Evolutionary conservation across 1,140 invertebrate genomes (phyloP).

Genomic region (Drosophila simulans): DNA sequence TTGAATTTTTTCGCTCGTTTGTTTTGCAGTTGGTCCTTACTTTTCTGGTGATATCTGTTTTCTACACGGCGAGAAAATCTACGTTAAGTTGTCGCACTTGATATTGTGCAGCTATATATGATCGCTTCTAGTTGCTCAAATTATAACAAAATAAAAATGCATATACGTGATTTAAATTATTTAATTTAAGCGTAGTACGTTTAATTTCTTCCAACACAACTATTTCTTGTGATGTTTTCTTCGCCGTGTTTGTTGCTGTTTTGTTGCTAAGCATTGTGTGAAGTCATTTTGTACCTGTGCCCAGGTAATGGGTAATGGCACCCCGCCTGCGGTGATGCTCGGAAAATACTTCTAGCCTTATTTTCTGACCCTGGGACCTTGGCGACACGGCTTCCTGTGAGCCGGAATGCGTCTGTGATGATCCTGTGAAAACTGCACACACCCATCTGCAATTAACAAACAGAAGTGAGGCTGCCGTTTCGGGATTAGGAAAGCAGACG

Average conservation of each 20-base stretch:
- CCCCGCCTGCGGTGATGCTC: slow-evolving; percentile 14
- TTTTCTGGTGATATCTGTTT: slow-evolving; percentile 5
- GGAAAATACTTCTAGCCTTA: slow-evolving; percentile 1
- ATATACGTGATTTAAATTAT: too few species aligned
- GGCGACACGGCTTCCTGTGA: slow-evolving; percentile 63
- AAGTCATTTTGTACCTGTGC: slow-evolving; percentile 78
- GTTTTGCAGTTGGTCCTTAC: slow-evolving; percentile 35
- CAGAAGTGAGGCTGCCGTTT: slow-evolving; percentile 79
- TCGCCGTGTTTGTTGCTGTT: slow-evolving; percentile 1
- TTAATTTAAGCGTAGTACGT: too few species aligned
- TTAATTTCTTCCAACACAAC: too few species aligned
- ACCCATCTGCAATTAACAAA: slow-evolving; percentile 79
- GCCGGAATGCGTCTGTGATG: slow-evolving; percentile 41
- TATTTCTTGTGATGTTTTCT: background rate
- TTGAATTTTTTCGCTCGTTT: slow-evolving; percentile 73
- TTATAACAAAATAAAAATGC: too few species aligned
- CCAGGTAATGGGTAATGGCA: slow-evolving; percentile 37
- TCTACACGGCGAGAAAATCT: slow-evolving; percentile 11
- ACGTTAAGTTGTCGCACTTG: too few species aligned
- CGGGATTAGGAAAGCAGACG: slow-evolving; percentile 55
- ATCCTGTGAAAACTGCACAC: slow-evolving; percentile 80
- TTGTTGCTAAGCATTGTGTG: slow-evolving; percentile 71
- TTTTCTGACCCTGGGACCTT: slow-evolving; percentile 16
- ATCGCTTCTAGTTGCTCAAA: background rate
- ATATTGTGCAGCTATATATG: too few species aligned